Evolutionary conservation across 2,888 invertebrate species (phyloP), one percentile per base, ranked within the genome.

Genomic region (Noctua pronuba): DNA sequence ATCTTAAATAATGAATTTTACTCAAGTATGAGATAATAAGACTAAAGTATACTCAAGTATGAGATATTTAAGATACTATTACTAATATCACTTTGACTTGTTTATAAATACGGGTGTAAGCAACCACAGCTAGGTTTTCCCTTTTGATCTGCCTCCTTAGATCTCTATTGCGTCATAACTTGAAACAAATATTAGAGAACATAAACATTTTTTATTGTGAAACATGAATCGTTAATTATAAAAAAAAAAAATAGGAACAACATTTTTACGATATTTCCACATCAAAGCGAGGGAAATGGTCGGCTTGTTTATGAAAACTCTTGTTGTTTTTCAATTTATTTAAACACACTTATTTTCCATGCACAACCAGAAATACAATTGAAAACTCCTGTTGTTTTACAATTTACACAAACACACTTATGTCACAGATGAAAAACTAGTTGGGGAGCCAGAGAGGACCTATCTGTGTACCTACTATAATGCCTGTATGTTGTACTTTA

Each of bases 281-380:
- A 69, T 78, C 77, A 78, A 78, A 78, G 68, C 28, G 35, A 31
- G 3, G 52, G 28, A 78, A 60, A 67, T 58, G 46, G 18, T 18
- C 46, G 35, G 28, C 11, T 46, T 60, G 35, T 46, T 46, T 28
- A 72, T 46, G 24, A 6, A 35, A 74, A 31, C 60, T n/a, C 31
- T 49, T n/a, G 38, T 49, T 16, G 24, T 13, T 74, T 41, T 74
- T 49, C 24, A 13, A 38, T 62, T 49, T 31, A 60, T 74, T 24
- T 44, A 28, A 38, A 18, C 1, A 6, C 35, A 64, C 35, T 62
- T 38, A 64, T 38, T 62, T 64, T 35, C 13, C 24, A 24, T 24
- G 24, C 6, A 5, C 21, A 24, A 7, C 13, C 6, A 31, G 28
- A 31, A 58, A 18, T 18, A 58, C 8, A 31, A n/a, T n/a, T n/a